Conservation (phyloP, 2,888 invertebrate species). For the Sinhomidia bicolor region DNA sequence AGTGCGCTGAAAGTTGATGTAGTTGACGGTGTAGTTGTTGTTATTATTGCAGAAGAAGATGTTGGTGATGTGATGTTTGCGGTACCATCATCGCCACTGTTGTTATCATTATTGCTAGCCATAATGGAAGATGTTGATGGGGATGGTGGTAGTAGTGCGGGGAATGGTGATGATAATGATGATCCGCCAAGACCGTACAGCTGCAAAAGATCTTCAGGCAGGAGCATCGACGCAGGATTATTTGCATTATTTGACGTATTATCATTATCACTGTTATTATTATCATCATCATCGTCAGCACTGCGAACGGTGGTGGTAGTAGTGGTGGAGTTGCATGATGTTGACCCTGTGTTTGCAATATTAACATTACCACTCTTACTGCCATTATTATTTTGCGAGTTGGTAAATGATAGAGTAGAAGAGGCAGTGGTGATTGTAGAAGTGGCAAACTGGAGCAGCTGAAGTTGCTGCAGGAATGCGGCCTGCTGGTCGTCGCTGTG, state of each 20-base stretch:
- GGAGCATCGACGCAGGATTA: conserved; percentile 17
- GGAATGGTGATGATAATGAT: conserved; percentile 47
- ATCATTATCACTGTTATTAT: conserved; percentile 35
- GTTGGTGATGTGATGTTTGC: conserved; percentile 40
- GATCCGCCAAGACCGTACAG: conserved; percentile 76
- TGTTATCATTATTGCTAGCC: conserved; percentile 35
- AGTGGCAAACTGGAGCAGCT: conserved; percentile 73
- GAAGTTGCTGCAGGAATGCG: conserved; percentile 77
- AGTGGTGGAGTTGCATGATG: conserved; percentile 56
- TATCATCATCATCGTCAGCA: conserved; percentile 28
- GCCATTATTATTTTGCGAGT: conserved; percentile 42
- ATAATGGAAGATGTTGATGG: conserved; percentile 38
- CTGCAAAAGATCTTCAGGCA: conserved; percentile 74
- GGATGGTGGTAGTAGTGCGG: conserved; percentile 17
- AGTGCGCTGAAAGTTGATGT: conserved; percentile 56
- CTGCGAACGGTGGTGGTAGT: conserved; percentile 17
- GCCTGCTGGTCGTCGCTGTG: conserved; percentile 60
- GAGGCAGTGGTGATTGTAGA: conserved; percentile 35
- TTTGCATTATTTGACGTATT: conserved; percentile 37
- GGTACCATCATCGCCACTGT: conserved; percentile 14
- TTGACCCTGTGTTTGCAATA: conserved; percentile 58
- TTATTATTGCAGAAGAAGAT: neutral
- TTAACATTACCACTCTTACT: neutral
- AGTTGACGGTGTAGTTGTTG: neutral
- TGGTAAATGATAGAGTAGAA: conserved; percentile 36